A percentile compares a stretch with the other conserved stretches of the same genome.
phyloP scores from a whole-genome alignment of 1,140 invertebrate species.

The Pomphorhynchus laevis region DNA sequence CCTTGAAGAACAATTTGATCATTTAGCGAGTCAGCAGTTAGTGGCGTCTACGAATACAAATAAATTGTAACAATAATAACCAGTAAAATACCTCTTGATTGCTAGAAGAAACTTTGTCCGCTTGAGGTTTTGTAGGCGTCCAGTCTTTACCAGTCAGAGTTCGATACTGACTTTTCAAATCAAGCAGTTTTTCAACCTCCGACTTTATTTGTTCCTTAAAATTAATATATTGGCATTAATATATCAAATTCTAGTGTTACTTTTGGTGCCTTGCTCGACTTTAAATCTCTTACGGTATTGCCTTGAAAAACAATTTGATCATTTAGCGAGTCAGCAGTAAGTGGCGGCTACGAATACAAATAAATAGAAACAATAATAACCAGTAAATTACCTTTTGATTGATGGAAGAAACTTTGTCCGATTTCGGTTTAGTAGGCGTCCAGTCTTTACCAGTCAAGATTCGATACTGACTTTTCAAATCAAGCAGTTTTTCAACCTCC shows the following conservation, averaged over 20 bases:
- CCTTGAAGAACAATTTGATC: constrained; percentile 30
- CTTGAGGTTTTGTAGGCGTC: constrained; percentile 14
- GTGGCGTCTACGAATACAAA: too few relatives aligned
- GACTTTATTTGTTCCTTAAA: constrained; percentile 23
- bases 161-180: constrained; percentile 35
- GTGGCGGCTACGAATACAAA: too few relatives aligned
- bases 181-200: constrained; percentile 27
- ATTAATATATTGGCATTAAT: neutral
- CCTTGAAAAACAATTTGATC: constrained; percentile 30
- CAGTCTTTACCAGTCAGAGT: constrained; percentile 17
- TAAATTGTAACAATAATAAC: too few relatives aligned
- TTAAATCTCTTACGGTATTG: constrained; percentile 30
- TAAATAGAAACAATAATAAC: too few relatives aligned
- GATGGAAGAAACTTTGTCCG: too few relatives aligned
- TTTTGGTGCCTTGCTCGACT: constrained; percentile 15
- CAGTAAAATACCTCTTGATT: too few relatives aligned
- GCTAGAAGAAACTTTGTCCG: too few relatives aligned
- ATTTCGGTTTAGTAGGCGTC: constrained; percentile 5
- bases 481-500: constrained; percentile 34
- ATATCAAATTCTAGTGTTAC: constrained; percentile 11
- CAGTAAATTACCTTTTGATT: too few relatives aligned
- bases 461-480: constrained; percentile 42
- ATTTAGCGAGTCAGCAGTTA: too few relatives aligned
- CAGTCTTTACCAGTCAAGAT: constrained; percentile 29
- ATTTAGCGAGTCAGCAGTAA: too few relatives aligned